Conservation (phyloP, 2,797 vertebrate genomes). For the Ptychadena robeensis region DNA sequence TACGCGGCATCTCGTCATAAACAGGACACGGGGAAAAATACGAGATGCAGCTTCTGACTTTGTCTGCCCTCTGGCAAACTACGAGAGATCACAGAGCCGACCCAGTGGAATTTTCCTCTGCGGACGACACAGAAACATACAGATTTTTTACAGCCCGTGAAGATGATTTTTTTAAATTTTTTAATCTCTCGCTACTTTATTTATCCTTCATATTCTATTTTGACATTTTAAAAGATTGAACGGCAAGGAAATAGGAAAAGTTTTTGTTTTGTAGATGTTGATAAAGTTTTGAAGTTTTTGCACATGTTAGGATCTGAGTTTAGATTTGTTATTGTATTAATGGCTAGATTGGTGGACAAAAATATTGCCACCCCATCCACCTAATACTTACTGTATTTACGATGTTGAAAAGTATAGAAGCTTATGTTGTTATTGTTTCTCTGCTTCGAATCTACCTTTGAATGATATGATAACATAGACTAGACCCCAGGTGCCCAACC, state of each 20-base stretch:
- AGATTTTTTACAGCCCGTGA: conserved; percentile 77
- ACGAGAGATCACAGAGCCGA: conserved; percentile 79
- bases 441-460: no score
- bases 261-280: neutral
- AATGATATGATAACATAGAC: no score
- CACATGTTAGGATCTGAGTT: neutral
- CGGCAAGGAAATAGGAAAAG: neutral
- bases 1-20: conserved; percentile 86
- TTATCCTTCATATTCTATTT: conserved; percentile 69
- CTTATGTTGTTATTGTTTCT: no score
- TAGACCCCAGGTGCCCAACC: no score
- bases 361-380: no score
- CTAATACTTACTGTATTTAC: no score
- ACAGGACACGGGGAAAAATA: conserved; percentile 74
- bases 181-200: conserved; percentile 77
- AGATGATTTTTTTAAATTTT: conserved; percentile 82
- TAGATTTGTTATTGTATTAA: neutral
- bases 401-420: no score
- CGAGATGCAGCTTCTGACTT: conserved; percentile 71
- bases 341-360: no score
- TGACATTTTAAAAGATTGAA: neutral
- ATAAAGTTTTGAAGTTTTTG: neutral
- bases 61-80: conserved; percentile 81
- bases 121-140: conserved; percentile 80
- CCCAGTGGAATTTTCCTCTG: conserved; percentile 77